phyloP scores from a whole-genome alignment of 1,140 invertebrate species.

The Dreissena rostriformis region DNA sequence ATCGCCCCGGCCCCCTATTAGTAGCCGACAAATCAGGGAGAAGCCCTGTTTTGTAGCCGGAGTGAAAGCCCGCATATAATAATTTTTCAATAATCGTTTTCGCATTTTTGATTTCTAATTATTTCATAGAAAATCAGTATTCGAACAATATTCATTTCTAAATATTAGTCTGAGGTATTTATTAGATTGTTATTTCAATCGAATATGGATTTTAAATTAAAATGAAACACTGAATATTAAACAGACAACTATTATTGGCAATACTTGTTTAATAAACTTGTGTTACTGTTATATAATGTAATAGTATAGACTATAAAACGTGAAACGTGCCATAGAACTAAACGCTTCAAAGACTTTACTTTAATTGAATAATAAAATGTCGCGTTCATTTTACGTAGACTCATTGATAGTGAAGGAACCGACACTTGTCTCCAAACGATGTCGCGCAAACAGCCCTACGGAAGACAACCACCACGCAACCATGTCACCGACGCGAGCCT shows the following conservation, averaged over 20 bases:
- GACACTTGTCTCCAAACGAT: conserved; percentile 1
- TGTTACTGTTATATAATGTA: too few species aligned
- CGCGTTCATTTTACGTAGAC: conserved; percentile 68
- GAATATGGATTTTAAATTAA: too few species aligned
- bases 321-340: too few species aligned
- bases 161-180: neutral
- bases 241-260: too few species aligned
- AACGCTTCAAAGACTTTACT: too few species aligned
- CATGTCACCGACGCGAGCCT: conserved; percentile 25
- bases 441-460: neutral
- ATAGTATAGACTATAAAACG: too few species aligned
- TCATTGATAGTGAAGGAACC: conserved; percentile 66
- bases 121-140: neutral
- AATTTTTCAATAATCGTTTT: conserved; percentile 41
- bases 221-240: too few species aligned
- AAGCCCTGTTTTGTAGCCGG: conserved; percentile 1
- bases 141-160: neutral
- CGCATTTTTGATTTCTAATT: conserved; percentile 10
- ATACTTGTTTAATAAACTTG: too few species aligned
- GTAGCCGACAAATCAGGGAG: conserved; percentile 28
- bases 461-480: conserved; percentile 16
- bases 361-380: conserved; percentile 51
- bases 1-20: conserved; percentile 30
- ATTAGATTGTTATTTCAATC: too few species aligned
- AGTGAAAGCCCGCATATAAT: conserved; percentile 45